phyloP scores from a whole-genome alignment of 2,797 vertebrate genomes.

The Cossypha caffra region DNA sequence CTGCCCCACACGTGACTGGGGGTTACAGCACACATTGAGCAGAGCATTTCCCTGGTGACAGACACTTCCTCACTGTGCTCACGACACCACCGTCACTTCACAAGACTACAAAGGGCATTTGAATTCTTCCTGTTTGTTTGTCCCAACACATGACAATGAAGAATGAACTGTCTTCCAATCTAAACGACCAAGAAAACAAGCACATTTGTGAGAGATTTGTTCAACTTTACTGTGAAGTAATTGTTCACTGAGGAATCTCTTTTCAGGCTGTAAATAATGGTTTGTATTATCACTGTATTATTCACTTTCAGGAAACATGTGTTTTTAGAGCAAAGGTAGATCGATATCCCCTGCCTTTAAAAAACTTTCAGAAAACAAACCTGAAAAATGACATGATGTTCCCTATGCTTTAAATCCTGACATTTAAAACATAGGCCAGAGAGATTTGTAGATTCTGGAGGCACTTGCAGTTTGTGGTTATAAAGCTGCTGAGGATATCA shows the following conservation, averaged over 20 bases:
- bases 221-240: not conserved
- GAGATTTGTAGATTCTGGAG: not conserved
- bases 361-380: not conserved
- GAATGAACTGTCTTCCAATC: not conserved
- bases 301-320: not conserved
- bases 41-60: not conserved
- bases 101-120: not conserved
- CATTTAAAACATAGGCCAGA: not conserved
- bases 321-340: not conserved
- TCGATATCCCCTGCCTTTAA: not conserved
- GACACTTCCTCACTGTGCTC: not conserved
- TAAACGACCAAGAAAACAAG: not conserved
- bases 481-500: not conserved
- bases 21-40: conserved; percentile 16
- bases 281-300: not conserved
- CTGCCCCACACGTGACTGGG: not conserved
- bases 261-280: not conserved
- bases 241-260: not conserved
- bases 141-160: not conserved
- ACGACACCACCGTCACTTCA: not conserved
- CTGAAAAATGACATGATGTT: not conserved
- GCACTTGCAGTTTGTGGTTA: not conserved
- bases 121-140: not conserved
- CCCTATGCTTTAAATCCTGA: not conserved
- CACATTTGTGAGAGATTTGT: not conserved